Conservation (phyloP, 2,888 invertebrate species). For the Chrysodeixis includens region DNA sequence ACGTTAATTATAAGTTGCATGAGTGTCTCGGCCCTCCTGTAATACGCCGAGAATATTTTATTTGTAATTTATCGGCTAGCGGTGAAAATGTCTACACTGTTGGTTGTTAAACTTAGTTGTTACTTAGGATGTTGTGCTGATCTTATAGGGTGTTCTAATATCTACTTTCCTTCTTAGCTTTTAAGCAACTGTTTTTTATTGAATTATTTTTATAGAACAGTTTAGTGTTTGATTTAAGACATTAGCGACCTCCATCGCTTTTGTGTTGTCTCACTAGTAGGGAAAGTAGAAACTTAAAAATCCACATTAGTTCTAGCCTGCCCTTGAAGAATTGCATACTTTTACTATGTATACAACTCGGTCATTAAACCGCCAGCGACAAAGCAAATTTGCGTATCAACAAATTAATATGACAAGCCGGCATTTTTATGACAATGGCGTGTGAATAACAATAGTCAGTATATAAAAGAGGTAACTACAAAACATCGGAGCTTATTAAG, state of each 20-base stretch:
- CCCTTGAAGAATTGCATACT: not conserved
- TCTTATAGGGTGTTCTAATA: too few species aligned
- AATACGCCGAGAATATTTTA: not conserved
- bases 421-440: slow-evolving; percentile 30
- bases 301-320: not conserved
- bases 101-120: too few species aligned
- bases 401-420: slow-evolving; percentile 12
- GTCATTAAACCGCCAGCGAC: not conserved
- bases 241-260: too few species aligned
- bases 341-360: not conserved
- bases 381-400: not conserved
- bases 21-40: not conserved
- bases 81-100: not conserved
- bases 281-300: not conserved
- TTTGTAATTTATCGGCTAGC: not conserved
- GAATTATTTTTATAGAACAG: too few species aligned
- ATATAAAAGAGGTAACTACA: slow-evolving; percentile 31
- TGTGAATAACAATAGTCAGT: slow-evolving; percentile 22
- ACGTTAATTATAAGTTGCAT: slow-evolving; percentile 4
- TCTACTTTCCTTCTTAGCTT: too few species aligned
- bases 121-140: too few species aligned
- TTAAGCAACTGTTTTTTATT: too few species aligned
- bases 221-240: too few species aligned
- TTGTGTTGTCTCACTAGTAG: too few species aligned
- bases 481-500: slow-evolving; percentile 34